Percentiles rank a stretch among this genome's conserved stretches.
Conservation (phyloP, 2,113 vertebrate species). For the Cinclus mexicanus region DNA sequence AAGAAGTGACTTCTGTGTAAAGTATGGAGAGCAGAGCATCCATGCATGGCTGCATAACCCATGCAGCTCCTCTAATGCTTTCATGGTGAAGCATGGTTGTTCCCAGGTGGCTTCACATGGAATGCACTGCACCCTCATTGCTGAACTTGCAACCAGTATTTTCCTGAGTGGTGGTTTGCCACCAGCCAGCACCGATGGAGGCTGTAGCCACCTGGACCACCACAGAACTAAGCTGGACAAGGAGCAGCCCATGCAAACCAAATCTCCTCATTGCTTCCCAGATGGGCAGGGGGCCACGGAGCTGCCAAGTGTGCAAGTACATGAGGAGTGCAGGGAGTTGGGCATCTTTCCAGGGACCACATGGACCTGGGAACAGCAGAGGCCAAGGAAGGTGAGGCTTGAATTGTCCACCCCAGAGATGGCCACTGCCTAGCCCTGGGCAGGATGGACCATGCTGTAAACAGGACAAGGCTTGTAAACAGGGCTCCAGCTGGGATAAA, state of each 20-base stretch:
- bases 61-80: neutral
- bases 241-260: neutral
- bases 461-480: conserved; percentile 81
- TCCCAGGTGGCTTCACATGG: neutral
- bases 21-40: neutral
- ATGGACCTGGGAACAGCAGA: neutral
- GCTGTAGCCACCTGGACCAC: neutral
- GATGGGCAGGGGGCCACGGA: neutral
- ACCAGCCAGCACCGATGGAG: neutral
- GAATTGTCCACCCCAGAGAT: neutral
- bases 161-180: neutral
- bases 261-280: neutral
- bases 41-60: fast-evolving
- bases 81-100: neutral
- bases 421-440: conserved; percentile 10
- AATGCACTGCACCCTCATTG: fast-evolving
- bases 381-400: neutral
- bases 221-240: neutral
- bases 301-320: neutral
- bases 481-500: conserved; percentile 77
- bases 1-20: neutral
- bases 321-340: fast-evolving
- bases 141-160: neutral
- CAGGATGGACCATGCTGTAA: conserved; percentile 69
- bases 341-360: neutral